Percentiles rank a stretch among this genome's conserved stretches.
Conservation (phyloP, 1,140 invertebrate genomes). For the Lepidotrigona ventralis region DNA sequence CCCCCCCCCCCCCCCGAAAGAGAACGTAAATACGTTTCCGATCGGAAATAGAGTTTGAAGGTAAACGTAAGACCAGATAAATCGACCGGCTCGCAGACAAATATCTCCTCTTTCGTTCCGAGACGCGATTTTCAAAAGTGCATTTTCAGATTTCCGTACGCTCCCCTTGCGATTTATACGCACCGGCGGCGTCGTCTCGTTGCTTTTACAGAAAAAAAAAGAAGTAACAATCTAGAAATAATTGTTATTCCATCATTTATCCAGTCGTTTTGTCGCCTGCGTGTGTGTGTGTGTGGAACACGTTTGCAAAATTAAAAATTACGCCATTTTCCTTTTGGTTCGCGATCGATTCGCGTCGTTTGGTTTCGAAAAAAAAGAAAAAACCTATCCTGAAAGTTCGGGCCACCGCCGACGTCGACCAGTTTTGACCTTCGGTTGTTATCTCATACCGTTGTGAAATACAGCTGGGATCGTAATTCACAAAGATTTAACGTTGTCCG, state of each 20-base stretch:
- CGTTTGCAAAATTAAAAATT: not conserved
- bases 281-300: not conserved
- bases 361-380: not conserved
- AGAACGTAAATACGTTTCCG: constrained; percentile 17
- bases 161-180: not conserved
- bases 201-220: not conserved
- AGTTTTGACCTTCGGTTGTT: not conserved
- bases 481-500: constrained; percentile 3
- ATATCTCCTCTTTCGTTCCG: not conserved
- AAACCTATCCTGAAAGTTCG: too few relatives aligned
- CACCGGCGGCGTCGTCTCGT: not conserved
- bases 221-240: not conserved
- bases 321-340: not conserved
- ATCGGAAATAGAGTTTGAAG: constrained; percentile 31
- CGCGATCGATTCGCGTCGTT: not conserved
- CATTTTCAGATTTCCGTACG: not conserved
- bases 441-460: not conserved
- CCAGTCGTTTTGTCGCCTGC: not conserved
- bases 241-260: not conserved
- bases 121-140: not conserved
- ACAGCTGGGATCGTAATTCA: constrained; percentile 25
- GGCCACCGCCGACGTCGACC: not conserved
- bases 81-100: not conserved
- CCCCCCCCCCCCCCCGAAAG: not conserved
- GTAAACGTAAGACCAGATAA: constrained; percentile 11